phyloP scores from a whole-genome alignment of 2,888 invertebrate species.

The Heliconius ethilla region DNA sequence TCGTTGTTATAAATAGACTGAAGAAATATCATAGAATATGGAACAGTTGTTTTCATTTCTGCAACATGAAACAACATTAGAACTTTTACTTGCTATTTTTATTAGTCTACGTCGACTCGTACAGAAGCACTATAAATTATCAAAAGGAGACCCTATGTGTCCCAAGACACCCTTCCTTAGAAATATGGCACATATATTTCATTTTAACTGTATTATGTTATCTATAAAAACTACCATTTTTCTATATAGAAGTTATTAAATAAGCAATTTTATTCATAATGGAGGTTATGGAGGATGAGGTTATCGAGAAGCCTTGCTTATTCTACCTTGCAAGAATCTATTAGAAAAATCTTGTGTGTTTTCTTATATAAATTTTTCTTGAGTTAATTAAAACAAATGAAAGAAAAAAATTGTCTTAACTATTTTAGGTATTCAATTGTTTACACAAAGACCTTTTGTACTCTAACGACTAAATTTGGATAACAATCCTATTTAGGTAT shows the following conservation, averaged over 20 bases:
- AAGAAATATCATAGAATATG: not conserved
- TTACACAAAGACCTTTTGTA: no score
- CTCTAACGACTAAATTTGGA: no score
- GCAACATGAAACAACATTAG: not conserved
- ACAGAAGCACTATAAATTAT: constrained; percentile 27
- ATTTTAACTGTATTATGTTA: constrained; percentile 22
- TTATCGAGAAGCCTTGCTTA: no score
- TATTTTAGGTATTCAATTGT: no score
- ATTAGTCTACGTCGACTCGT: constrained; percentile 3
- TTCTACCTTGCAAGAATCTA: no score
- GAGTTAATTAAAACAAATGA: no score
- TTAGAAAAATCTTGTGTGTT: no score
- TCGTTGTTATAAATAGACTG: not conserved
- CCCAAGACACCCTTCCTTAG: constrained; percentile 19
- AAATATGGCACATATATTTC: constrained; percentile 20
- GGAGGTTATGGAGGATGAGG: no score
- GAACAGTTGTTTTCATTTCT: not conserved
- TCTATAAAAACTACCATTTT: constrained; percentile 14
- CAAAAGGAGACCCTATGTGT: constrained; percentile 22
- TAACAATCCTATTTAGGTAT: no score
- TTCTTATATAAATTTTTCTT: no score
- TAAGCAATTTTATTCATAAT: not conserved
- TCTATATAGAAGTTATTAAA: constrained; percentile 8
- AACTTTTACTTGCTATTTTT: not conserved
- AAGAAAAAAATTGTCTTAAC: no score